These are phyloP conservation scores for Slavum lentiscoides DNA, from an alignment of 2,888 invertebrate species.

Conservation along the genomic window DNA sequence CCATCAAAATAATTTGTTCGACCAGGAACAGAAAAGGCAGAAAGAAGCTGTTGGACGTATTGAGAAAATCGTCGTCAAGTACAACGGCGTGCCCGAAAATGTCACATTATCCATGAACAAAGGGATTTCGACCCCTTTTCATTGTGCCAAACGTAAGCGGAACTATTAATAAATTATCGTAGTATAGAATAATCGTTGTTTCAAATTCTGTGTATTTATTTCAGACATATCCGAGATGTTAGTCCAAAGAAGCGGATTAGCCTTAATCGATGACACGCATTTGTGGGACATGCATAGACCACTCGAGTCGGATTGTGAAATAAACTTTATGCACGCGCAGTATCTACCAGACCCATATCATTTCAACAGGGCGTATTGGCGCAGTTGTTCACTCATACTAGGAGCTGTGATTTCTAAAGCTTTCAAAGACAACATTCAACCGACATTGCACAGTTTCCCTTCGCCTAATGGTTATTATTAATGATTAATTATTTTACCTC, in stretches of 20 bases:
- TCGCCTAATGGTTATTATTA: constrained; percentile 72
- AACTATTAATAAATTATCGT: constrained; percentile 7
- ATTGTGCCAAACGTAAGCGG: constrained; percentile 82
- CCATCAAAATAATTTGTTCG: constrained; percentile 72
- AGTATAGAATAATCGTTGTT: background rate
- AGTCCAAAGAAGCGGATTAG: constrained; percentile 73
- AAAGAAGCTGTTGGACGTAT: constrained; percentile 75
- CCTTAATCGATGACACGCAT: constrained; percentile 74
- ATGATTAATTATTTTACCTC: constrained; percentile 48
- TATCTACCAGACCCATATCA: constrained; percentile 64
- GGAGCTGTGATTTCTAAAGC: constrained; percentile 77
- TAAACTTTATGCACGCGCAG: constrained; percentile 67
- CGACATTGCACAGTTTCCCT: constrained; percentile 89
- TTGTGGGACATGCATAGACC: constrained; percentile 95
- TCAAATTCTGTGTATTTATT: constrained; percentile 1
- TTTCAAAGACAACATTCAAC: constrained; percentile 76
- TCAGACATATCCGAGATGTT: constrained; percentile 77
- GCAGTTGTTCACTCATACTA: constrained; percentile 85
- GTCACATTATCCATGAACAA: constrained; percentile 86
- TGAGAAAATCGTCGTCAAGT: constrained; percentile 87
- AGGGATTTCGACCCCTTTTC: constrained; percentile 84
- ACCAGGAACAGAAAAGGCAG: constrained; percentile 76
- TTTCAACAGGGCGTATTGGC: constrained; percentile 86
- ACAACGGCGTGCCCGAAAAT: constrained; percentile 74
- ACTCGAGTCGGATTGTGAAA: constrained; percentile 67